These are phyloP conservation scores for Apogon hyalosoma DNA, from an alignment of 2,797 vertebrate species.

Conservation along the genomic window DNA sequence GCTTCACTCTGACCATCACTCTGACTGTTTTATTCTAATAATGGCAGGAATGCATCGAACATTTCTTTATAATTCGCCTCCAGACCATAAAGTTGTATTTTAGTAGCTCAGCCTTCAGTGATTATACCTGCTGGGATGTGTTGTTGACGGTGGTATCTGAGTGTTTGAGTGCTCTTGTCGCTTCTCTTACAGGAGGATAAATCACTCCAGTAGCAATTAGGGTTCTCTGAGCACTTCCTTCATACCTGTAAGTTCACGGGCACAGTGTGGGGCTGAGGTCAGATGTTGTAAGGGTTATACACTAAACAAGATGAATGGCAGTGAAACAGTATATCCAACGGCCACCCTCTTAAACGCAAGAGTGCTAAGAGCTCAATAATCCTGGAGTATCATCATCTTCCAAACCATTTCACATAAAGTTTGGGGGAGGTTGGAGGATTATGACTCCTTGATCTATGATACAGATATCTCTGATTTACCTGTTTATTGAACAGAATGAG, in stretches of 20 bases:
- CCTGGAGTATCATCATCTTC: conserved; percentile 19
- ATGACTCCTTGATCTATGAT: conserved; percentile 17
- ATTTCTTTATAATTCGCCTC: conserved; percentile 26
- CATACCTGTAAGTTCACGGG: conserved; percentile 56
- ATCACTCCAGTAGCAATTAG: conserved; percentile 70
- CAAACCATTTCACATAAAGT: conserved; percentile 26
- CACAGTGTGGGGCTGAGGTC: conserved; percentile 49
- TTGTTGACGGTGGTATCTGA: conserved; percentile 44
- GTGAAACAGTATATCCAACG: conserved; percentile 42
- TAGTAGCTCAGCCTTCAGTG: conserved; percentile 13
- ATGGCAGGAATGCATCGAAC: conserved; percentile 13
- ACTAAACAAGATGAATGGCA: conserved; percentile 58
- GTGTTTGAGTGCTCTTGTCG: conserved; percentile 50
- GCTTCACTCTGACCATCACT: too few relatives aligned
- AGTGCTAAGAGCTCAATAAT: conserved; percentile 40
- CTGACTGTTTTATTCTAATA: conserved; percentile 7
- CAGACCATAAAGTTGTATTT: conserved; percentile 42
- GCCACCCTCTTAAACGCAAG: conserved; percentile 37
- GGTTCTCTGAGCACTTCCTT: conserved; percentile 55
- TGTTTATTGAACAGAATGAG: conserved; percentile 7
- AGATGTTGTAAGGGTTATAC: conserved; percentile 47
- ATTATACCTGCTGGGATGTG: conserved; percentile 41
- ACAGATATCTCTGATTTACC: conserved; percentile 23
- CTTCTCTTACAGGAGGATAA: conserved; percentile 62
- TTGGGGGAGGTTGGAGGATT: conserved; percentile 11